A percentile compares a stretch with the other conserved stretches of the same genome.
phyloP scores from a whole-genome alignment of 2,113 vertebrate genomes.

The Anas platyrhynchos region DNA sequence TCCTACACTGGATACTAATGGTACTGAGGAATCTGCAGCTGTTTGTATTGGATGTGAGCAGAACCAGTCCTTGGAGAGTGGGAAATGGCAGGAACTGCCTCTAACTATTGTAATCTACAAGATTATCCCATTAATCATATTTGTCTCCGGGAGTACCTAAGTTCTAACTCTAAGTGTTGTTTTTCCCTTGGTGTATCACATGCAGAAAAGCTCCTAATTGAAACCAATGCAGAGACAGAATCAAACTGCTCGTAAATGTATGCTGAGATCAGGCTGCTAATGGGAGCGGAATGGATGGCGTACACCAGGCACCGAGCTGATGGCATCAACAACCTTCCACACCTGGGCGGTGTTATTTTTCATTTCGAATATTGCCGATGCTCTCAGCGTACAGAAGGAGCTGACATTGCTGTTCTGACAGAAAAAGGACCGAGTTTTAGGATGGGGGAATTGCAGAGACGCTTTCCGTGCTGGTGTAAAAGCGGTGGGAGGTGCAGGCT shows the following conservation, averaged over 20 bases:
- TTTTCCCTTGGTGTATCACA: constrained; percentile 49
- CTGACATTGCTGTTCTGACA: rapidly evolving
- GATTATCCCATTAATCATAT: constrained; percentile 73
- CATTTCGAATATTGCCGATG: not conserved
- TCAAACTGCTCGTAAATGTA: constrained; percentile 15
- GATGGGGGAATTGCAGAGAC: too few species aligned
- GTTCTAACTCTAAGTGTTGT: constrained; percentile 57
- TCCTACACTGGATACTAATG: constrained; percentile 17
- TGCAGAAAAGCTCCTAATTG: constrained; percentile 33
- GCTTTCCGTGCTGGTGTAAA: not conserved
- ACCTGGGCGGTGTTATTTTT: not conserved
- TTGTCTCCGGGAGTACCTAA: constrained; percentile 67
- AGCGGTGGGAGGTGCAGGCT: not conserved
- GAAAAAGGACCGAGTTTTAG: rapidly evolving
- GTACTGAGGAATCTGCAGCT: constrained; percentile 71
- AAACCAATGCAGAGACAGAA: constrained; percentile 64
- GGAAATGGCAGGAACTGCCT: constrained; percentile 68
- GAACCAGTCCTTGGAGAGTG: constrained; percentile 54
- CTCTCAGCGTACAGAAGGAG: not conserved
- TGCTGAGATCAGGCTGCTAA: not conserved
- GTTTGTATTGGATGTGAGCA: constrained; percentile 45
- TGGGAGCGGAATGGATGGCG: not conserved
- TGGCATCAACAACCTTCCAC: not conserved
- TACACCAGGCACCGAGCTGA: not conserved
- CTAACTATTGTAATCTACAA: constrained; percentile 67